These are phyloP conservation scores for Caenorhabditis angaria DNA, from an alignment of 2,888 invertebrate genomes.

Conservation along the genomic window DNA sequence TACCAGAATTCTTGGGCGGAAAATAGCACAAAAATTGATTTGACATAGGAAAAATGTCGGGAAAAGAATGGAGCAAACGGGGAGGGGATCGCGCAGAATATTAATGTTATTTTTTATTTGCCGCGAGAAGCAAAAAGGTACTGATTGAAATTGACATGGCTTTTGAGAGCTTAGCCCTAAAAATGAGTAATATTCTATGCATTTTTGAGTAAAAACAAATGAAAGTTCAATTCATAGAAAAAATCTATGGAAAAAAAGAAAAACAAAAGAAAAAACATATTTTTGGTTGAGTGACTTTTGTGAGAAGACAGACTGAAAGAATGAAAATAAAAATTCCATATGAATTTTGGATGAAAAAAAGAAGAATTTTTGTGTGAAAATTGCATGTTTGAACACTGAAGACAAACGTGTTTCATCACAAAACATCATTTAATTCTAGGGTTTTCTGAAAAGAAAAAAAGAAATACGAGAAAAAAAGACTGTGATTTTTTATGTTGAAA, in stretches of 20 bases:
- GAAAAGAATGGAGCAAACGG: neutral
- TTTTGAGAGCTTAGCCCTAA: neutral
- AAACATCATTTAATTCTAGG: too few relatives aligned
- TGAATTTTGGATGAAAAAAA: neutral
- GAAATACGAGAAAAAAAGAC: too few relatives aligned
- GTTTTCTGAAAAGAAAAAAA: too few relatives aligned
- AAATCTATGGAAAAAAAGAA: neutral
- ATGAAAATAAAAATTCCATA: neutral
- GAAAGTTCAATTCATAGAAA: too few relatives aligned
- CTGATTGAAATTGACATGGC: neutral
- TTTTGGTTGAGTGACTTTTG: slow-evolving; percentile 8
- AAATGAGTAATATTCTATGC: neutral
- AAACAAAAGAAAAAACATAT: neutral
- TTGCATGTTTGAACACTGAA: too few relatives aligned
- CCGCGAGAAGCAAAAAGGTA: neutral
- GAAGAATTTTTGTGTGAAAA: slow-evolving; percentile 8
- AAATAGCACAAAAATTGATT: neutral
- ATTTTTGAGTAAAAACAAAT: too few relatives aligned
- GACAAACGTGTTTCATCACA: too few relatives aligned
- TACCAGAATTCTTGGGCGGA: neutral
- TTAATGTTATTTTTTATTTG: neutral
- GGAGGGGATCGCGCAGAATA: neutral
- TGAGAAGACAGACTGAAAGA: slow-evolving; percentile 6
- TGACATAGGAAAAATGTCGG: neutral
- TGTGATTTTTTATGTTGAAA: too few relatives aligned